phyloP scores from a whole-genome alignment of 2,797 vertebrate genomes.

The Rhinella marina region DNA sequence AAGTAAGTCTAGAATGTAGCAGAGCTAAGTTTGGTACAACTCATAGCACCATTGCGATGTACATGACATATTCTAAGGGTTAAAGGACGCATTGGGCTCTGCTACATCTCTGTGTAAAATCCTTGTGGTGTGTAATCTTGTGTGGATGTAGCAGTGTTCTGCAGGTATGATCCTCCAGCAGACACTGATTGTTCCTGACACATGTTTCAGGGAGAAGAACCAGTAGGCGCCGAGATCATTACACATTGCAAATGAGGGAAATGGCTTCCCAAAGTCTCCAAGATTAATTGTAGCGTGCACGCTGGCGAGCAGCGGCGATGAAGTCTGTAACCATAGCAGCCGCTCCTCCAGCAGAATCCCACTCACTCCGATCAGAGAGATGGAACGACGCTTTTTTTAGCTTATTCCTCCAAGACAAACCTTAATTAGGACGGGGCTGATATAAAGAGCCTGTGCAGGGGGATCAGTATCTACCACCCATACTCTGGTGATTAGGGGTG shows the following conservation, averaged over 20 bases:
- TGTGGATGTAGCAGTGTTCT: background rate
- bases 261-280: slow-evolving; percentile 37
- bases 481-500: background rate
- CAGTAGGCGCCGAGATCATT: slow-evolving; percentile 42
- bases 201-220: slow-evolving; percentile 8
- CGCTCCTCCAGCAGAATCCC: slow-evolving; percentile 41
- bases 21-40: background rate
- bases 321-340: slow-evolving; percentile 58
- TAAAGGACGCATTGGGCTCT: background rate
- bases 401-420: slow-evolving; percentile 43
- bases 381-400: slow-evolving; percentile 43
- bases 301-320: slow-evolving; percentile 20
- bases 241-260: slow-evolving; percentile 43
- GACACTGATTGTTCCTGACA: slow-evolving; percentile 36
- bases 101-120: background rate
- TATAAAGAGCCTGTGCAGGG: background rate
- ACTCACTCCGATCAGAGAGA: slow-evolving; percentile 31
- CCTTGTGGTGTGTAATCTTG: background rate
- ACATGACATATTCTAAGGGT: background rate
- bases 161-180: slow-evolving; percentile 12
- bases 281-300: slow-evolving; percentile 46
- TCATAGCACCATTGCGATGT: background rate
- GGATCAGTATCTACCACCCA: background rate
- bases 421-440: slow-evolving; percentile 26
- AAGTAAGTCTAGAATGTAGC: background rate